A percentile compares a stretch with the other conserved stretches of the same genome.
phyloP scores from a whole-genome alignment of 2,113 vertebrate species.

The Cyprinus carpio region DNA sequence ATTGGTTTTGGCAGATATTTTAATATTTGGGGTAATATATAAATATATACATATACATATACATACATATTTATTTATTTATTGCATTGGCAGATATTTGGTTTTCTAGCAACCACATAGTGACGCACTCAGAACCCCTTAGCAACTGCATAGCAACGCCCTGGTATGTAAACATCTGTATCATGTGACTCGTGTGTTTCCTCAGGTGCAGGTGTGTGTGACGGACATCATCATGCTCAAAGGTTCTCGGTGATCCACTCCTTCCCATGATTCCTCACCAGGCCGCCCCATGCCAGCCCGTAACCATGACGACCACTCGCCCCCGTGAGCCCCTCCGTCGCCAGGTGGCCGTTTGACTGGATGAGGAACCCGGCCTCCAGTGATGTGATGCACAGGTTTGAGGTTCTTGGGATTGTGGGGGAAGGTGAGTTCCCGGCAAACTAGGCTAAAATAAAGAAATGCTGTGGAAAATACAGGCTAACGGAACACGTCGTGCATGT shows the following conservation, averaged over 20 bases:
- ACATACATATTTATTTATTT: neutral
- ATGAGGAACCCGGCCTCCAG: slow-evolving; percentile 97
- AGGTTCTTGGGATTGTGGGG: slow-evolving; percentile 99
- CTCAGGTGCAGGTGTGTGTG: slow-evolving; percentile 38
- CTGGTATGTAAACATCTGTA: neutral
- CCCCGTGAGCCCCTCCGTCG: slow-evolving; percentile 72
- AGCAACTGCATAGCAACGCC: neutral
- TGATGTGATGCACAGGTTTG: slow-evolving; percentile 99
- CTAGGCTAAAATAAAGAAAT: neutral
- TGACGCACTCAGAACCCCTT: no score
- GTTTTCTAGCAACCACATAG: no score
- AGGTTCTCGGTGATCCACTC: slow-evolving; percentile 51
- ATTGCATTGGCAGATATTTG: neutral
- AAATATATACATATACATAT: no score
- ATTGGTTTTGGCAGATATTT: neutral
- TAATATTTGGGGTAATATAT: neutral
- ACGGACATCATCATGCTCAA: slow-evolving; percentile 58
- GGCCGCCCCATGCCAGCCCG: slow-evolving; percentile 58
- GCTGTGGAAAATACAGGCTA: neutral
- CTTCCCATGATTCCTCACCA: slow-evolving; percentile 55
- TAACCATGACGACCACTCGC: slow-evolving; percentile 54
- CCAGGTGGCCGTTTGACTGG: slow-evolving; percentile 86
- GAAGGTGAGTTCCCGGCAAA: slow-evolving; percentile 85
- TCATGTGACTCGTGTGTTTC: slow-evolving; percentile 17
- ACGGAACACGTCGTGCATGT: neutral